phyloP scores from a whole-genome alignment of 2,113 vertebrate genomes.

The Pipra filicauda region DNA sequence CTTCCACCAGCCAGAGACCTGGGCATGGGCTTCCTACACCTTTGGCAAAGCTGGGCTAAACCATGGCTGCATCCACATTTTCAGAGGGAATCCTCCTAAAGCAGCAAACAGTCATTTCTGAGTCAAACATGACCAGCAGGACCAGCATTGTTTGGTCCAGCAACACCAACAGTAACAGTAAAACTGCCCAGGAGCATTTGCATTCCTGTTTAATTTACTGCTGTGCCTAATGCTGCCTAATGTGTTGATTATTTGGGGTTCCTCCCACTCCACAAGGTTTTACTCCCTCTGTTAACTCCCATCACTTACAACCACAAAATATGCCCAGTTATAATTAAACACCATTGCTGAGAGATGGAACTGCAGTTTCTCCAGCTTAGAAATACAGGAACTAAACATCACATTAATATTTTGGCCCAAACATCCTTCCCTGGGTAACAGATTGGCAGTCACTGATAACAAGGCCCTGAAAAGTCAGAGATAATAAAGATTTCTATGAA shows the following conservation, averaged over 20 bases:
- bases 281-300: constrained; percentile 31
- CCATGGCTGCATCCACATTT: rapidly evolving
- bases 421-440: neutral
- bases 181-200: neutral
- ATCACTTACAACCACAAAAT: constrained; percentile 23
- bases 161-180: neutral
- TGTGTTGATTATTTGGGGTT: neutral
- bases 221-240: neutral
- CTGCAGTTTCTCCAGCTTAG: neutral
- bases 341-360: neutral
- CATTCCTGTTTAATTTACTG: neutral
- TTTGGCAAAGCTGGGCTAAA: neutral
- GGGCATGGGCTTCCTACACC: neutral
- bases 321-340: constrained; percentile 47
- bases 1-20: neutral
- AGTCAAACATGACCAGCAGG: neutral
- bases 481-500: neutral
- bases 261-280: neutral
- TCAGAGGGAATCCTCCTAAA: neutral
- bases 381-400: neutral
- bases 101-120: neutral
- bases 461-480: neutral
- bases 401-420: neutral
- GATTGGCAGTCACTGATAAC: neutral
- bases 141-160: neutral